Percentiles rank a stretch among this genome's conserved stretches.
Conservation (phyloP, 2,797 vertebrate genomes). For the Pipistrellus pipistrellus region DNA sequence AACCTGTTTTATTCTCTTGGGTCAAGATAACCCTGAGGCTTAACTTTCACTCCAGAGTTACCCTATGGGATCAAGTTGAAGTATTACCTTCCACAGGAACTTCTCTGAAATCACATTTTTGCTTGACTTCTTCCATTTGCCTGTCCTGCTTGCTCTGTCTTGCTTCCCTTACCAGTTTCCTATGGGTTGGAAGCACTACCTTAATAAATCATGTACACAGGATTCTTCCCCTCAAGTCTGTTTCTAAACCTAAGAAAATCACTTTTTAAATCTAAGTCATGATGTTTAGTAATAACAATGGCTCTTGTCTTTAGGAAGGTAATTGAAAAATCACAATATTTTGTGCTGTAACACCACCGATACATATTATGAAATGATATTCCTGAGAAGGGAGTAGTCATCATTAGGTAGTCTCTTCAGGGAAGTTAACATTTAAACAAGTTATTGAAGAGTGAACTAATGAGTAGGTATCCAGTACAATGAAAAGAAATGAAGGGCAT, state of each 20-base stretch:
- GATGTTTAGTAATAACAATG: neutral
- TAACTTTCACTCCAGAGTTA: slow-evolving; percentile 29
- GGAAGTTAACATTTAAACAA: slow-evolving; percentile 56
- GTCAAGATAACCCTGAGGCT: neutral
- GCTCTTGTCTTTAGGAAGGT: neutral
- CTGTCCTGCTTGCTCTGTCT: neutral
- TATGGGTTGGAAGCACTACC: neutral
- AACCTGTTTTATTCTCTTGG: slow-evolving; percentile 25
- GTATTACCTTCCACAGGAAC: neutral
- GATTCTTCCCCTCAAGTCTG: neutral
- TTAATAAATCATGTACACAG: slow-evolving; percentile 46
- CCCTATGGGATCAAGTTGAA: neutral
- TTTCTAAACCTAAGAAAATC: slow-evolving; percentile 50
- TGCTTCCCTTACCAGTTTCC: neutral
- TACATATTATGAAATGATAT: slow-evolving; percentile 42
- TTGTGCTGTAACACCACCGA: neutral
- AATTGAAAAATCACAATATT: slow-evolving; percentile 42
- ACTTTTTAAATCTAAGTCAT: neutral
- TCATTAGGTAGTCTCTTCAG: slow-evolving; percentile 26
- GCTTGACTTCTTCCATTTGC: slow-evolving; percentile 20
- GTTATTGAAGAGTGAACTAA: slow-evolving; percentile 15
- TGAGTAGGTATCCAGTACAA: slow-evolving; percentile 2
- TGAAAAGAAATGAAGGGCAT: slow-evolving; percentile 52
- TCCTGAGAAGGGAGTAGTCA: slow-evolving; percentile 8
- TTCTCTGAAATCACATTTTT: slow-evolving; percentile 29